Evolutionary conservation across 2,888 invertebrate genomes (phyloP).

Genomic region (Oxyteleia sp.): DNA sequence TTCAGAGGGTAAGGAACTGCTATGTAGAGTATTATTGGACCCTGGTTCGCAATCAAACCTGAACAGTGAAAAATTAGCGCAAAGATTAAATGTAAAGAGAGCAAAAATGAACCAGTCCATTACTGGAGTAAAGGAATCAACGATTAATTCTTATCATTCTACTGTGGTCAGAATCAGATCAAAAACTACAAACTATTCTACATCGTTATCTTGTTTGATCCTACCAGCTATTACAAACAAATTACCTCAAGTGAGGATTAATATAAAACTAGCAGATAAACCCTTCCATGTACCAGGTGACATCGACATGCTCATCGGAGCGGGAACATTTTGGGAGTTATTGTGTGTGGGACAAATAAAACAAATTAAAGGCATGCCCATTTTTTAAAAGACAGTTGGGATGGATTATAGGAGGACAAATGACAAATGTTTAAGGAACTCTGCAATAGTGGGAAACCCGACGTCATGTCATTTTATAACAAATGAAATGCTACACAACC

Average conservation of each 20-base stretch:
- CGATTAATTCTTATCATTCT: neutral
- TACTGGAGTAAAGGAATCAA: slow-evolving; percentile 10
- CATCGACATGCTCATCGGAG: slow-evolving; percentile 5
- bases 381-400: slow-evolving; percentile 5
- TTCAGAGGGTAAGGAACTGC: no score
- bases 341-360: slow-evolving; percentile 5
- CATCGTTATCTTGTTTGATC: neutral
- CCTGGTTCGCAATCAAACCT: no score
- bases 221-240: neutral
- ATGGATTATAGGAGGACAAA: slow-evolving; percentile 13
- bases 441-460: no score
- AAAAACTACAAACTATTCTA: neutral
- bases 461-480: no score
- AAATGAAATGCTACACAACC: no score
- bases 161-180: slow-evolving; percentile 5
- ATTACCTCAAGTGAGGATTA: slow-evolving; percentile 11
- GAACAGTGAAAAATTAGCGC: slow-evolving; percentile 3
- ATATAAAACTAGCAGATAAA: slow-evolving; percentile 7
- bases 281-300: neutral
- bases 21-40: no score
- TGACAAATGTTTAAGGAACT: neutral
- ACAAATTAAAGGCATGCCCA: slow-evolving; percentile 1
- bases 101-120: neutral
- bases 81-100: neutral
- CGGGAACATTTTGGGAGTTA: slow-evolving; percentile 11